These are phyloP conservation scores for Carposina sasakii DNA, from an alignment of 1,140 invertebrate species.

Conservation along the genomic window DNA sequence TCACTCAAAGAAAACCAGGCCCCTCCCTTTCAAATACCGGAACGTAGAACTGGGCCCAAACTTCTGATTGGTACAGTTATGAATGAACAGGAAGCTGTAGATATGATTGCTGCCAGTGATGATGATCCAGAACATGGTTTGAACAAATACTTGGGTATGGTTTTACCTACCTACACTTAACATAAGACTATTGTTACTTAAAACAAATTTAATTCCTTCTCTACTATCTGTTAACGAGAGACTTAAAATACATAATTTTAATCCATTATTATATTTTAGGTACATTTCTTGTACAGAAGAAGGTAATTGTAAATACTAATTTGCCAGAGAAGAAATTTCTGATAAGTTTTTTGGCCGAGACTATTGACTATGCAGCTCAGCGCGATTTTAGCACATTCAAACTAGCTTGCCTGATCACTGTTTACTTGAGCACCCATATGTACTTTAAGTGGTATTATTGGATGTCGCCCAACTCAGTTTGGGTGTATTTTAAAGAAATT, in stretches of 20 bases:
- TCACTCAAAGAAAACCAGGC: conserved; percentile 47
- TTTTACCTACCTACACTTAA: background rate
- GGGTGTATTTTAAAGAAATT: conserved; percentile 53
- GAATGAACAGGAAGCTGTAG: conserved; percentile 38
- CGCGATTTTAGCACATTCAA: conserved; percentile 41
- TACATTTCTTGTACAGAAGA: conserved; percentile 40
- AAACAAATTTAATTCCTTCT: too few species aligned
- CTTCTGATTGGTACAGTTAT: conserved; percentile 41
- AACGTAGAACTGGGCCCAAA: conserved; percentile 29
- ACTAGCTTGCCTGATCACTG: conserved; percentile 40
- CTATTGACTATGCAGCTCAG: conserved; percentile 48
- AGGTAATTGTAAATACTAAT: conserved; percentile 36
- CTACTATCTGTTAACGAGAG: too few species aligned
- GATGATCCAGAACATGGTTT: conserved; percentile 27
- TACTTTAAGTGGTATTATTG: conserved; percentile 60
- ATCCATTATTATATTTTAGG: conserved; percentile 24
- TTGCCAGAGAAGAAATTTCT: conserved; percentile 50
- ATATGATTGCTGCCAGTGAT: conserved; percentile 41
- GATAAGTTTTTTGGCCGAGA: conserved; percentile 36
- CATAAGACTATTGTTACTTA: conserved; percentile 4
- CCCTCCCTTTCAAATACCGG: conserved; percentile 42
- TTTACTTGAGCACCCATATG: conserved; percentile 45
- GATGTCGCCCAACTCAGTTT: conserved; percentile 37
- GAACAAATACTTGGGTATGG: conserved; percentile 37
- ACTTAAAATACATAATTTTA: too few species aligned